Percentiles rank a stretch among this genome's conserved stretches.
These are phyloP conservation scores for Mustelus asterias DNA, from an alignment of 2,113 vertebrate species.

Conservation along the genomic window DNA sequence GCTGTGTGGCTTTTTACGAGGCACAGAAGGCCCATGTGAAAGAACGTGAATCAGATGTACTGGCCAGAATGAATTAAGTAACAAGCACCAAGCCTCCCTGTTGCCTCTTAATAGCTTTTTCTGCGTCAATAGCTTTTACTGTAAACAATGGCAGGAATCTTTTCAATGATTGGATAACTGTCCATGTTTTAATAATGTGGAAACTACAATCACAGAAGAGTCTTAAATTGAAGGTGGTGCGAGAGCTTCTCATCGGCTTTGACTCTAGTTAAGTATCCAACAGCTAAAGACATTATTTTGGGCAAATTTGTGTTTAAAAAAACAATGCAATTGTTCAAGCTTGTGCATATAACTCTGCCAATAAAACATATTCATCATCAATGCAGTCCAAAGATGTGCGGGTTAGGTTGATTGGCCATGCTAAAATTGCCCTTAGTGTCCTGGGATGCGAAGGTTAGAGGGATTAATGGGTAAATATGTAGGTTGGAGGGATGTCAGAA, in stretches of 20 bases:
- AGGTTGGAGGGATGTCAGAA: no score
- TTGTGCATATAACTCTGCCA: background rate
- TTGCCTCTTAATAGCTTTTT: slow-evolving; percentile 50
- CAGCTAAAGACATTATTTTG: background rate
- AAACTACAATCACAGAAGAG: slow-evolving; percentile 39
- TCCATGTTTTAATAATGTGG: slow-evolving; percentile 41
- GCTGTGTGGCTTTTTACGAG: slow-evolving; percentile 48
- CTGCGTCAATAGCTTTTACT: slow-evolving; percentile 47
- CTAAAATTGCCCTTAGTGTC: no score
- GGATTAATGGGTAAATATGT: no score
- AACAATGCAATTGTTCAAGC: background rate
- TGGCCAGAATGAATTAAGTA: slow-evolving; percentile 45
- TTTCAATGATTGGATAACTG: slow-evolving; percentile 40
- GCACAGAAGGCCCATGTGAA: slow-evolving; percentile 47
- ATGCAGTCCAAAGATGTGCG: no score
- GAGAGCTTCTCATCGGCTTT: background rate
- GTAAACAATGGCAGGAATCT: slow-evolving; percentile 44
- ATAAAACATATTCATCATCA: background rate
- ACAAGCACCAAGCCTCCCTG: slow-evolving; percentile 42
- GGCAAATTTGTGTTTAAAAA: background rate
- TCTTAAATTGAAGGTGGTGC: background rate
- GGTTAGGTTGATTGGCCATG: no score
- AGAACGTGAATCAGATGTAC: slow-evolving; percentile 50
- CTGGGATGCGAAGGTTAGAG: no score
- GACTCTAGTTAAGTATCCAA: background rate